Evolutionary conservation across 2,113 vertebrate species (phyloP).

Genomic region (Tringa solitaria): DNA sequence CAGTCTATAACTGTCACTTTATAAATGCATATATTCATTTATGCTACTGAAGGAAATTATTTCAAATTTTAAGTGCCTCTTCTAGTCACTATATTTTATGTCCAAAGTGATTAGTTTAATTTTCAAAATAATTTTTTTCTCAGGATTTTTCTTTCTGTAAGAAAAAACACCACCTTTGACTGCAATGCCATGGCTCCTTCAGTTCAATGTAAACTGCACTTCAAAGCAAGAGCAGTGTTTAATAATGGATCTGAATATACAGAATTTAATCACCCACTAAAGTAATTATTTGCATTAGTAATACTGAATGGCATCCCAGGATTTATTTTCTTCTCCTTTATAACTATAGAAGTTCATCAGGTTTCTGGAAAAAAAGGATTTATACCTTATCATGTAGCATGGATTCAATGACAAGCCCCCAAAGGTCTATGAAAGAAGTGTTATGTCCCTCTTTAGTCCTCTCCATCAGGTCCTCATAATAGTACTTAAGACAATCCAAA

Average conservation of each 20-base stretch:
- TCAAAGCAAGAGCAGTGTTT: neutral
- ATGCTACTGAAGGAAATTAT: neutral
- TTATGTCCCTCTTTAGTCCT: constrained; percentile 63
- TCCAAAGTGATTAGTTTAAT: neutral
- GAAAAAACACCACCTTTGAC: neutral
- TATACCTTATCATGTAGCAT: constrained; percentile 80
- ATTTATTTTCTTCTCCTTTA: neutral
- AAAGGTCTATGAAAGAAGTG: constrained; percentile 77
- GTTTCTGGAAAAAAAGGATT: neutral
- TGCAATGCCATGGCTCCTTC: neutral
- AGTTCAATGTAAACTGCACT: neutral
- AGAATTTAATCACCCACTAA: neutral
- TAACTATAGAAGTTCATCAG: neutral
- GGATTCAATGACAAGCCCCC: constrained; percentile 77
- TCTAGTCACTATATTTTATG: neutral
- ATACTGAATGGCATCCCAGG: neutral
- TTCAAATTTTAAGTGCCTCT: neutral
- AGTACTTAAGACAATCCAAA: constrained; percentile 66
- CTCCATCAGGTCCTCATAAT: constrained; percentile 69
- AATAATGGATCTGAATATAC: neutral
- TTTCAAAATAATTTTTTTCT: neutral
- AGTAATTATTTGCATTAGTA: neutral
- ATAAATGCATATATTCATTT: neutral
- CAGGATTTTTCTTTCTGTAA: neutral
- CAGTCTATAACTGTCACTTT: neutral